These are phyloP conservation scores for Sprattus sprattus DNA, from an alignment of 2,113 vertebrate genomes.

Conservation along the genomic window DNA sequence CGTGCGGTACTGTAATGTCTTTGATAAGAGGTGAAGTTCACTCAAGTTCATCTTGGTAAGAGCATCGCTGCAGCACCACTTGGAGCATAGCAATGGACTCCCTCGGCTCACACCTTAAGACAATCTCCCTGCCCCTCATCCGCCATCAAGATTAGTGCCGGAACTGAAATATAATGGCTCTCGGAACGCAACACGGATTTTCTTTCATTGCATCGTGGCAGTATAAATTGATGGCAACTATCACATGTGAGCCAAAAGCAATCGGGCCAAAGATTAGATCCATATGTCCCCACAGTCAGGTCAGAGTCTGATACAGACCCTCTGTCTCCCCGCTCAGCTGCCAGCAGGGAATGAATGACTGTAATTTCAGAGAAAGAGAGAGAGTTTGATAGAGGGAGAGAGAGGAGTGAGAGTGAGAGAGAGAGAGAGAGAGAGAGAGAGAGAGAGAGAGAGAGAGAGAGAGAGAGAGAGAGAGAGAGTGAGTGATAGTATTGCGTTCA, in stretches of 20 bases:
- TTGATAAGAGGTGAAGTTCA: constrained; percentile 12
- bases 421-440: not conserved
- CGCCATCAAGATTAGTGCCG: constrained; percentile 23
- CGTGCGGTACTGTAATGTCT: not conserved
- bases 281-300: constrained; percentile 51
- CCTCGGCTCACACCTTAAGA: not conserved
- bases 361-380: constrained; percentile 41
- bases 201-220: constrained; percentile 36
- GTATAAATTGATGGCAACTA: constrained; percentile 50
- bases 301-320: constrained; percentile 42
- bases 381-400: constrained; percentile 28
- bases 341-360: constrained; percentile 49
- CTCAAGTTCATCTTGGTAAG: not conserved
- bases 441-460: constrained; percentile 4
- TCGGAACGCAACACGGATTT: constrained; percentile 27
- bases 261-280: constrained; percentile 51
- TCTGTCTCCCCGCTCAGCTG: constrained; percentile 40
- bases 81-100: not conserved
- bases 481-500: not conserved
- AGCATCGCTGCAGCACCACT: not conserved
- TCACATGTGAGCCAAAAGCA: constrained; percentile 51
- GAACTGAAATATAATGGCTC: constrained; percentile 39
- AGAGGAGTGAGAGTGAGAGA: not conserved
- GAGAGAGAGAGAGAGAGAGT: not conserved
- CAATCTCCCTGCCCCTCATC: not conserved